Evolutionary conservation across 2,888 invertebrate species (phyloP).

Genomic region (Poecilobothrus nobilitatus): DNA sequence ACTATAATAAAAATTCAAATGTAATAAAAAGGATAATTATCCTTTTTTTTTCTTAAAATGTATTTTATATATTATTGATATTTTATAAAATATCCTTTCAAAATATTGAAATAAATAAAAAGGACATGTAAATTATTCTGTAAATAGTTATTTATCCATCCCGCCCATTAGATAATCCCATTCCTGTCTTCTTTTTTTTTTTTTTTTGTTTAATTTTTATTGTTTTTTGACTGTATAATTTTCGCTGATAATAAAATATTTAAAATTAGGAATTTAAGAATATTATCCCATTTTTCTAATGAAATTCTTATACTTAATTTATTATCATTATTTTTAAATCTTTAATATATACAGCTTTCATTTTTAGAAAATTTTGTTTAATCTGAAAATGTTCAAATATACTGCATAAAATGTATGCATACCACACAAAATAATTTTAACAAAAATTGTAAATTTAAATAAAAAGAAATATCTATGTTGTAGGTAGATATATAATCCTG

Average conservation of each 20-base stretch:
- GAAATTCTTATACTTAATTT: background rate
- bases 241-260: no score
- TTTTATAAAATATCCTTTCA: background rate
- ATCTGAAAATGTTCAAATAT: background rate
- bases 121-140: background rate
- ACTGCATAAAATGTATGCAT: background rate
- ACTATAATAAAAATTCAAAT: no score
- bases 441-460: background rate
- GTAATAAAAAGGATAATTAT: no score
- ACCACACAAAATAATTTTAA: background rate
- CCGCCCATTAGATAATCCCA: background rate
- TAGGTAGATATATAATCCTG: background rate
- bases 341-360: background rate
- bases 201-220: no score
- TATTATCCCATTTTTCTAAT: background rate
- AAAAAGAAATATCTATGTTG: background rate
- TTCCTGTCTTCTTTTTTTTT: background rate
- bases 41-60: no score
- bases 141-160: background rate
- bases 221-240: background rate
- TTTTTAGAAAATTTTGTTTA: background rate
- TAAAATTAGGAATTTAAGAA: background rate
- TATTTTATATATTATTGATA: background rate
- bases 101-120: background rate
- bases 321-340: background rate